These are phyloP conservation scores for Aythya fuligula DNA, from an alignment of 2,797 vertebrate genomes.

Conservation along the genomic window DNA sequence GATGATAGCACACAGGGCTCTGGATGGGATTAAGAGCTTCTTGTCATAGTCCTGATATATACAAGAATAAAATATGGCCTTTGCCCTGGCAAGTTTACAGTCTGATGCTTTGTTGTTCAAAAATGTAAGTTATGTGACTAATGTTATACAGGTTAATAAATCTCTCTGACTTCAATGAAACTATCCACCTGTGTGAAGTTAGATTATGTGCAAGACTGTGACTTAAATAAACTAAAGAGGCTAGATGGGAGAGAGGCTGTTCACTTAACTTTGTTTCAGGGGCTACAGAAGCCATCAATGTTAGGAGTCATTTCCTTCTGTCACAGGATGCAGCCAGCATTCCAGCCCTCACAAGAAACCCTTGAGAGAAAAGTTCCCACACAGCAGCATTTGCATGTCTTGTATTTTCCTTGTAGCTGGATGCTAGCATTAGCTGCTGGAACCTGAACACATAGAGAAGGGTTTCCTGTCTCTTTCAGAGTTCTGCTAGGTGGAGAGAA, in stretches of 20 bases:
- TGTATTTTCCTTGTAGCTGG: not conserved
- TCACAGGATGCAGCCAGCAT: not conserved
- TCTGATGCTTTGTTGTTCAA: conserved; percentile 53
- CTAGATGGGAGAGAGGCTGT: not conserved
- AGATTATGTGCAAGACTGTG: conserved; percentile 32
- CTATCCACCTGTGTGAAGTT: conserved; percentile 53
- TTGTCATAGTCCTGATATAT: conserved; percentile 51
- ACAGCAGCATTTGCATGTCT: not conserved
- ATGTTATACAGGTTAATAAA: conserved; percentile 43
- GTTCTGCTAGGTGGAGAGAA: not conserved
- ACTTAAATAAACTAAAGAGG: not conserved
- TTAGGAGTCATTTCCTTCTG: not conserved
- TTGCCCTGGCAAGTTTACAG: conserved; percentile 54
- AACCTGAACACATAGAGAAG: not conserved
- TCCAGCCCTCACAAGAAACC: not conserved
- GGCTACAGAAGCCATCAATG: not conserved
- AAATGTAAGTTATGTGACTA: conserved; percentile 31
- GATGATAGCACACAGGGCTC: conserved; percentile 1
- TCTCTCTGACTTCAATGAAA: conserved; percentile 55
- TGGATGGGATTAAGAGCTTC: conserved; percentile 57
- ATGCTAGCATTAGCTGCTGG: not conserved
- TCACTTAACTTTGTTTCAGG: not conserved
- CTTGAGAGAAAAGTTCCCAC: not conserved
- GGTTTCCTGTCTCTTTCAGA: not conserved
- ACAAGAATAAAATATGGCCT: conserved; percentile 50